A percentile compares a stretch with the other conserved stretches of the same genome.
phyloP scores from a whole-genome alignment of 2,113 vertebrate genomes.

The Trichechus manatus region DNA sequence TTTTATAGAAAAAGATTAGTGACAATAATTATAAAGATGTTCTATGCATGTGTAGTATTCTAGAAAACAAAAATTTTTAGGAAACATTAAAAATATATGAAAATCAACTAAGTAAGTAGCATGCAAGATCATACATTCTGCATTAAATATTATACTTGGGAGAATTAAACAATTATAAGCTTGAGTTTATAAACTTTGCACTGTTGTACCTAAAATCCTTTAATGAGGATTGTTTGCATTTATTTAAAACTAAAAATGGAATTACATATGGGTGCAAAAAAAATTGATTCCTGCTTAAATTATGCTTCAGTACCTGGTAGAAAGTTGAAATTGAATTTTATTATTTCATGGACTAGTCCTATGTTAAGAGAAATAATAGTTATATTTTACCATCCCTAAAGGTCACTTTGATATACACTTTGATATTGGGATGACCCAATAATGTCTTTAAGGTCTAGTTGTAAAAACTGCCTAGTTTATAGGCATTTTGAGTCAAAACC shows the following conservation, averaged over 20 bases:
- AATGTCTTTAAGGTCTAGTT: slow-evolving; percentile 33
- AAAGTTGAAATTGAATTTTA: slow-evolving; percentile 6
- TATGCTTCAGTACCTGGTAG: background rate
- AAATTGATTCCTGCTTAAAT: slow-evolving; percentile 43
- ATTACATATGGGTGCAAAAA: background rate
- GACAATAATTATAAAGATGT: slow-evolving; percentile 59
- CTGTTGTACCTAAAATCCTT: slow-evolving; percentile 50
- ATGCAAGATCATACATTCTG: slow-evolving; percentile 6
- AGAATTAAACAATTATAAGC: slow-evolving; percentile 43
- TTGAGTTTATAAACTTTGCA: slow-evolving; percentile 56
- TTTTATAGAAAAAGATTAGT: slow-evolving; percentile 75
- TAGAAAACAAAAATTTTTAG: slow-evolving; percentile 63
- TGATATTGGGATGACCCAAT: background rate
- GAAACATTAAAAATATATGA: slow-evolving; percentile 44
- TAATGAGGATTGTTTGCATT: background rate
- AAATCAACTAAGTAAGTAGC: slow-evolving; percentile 61
- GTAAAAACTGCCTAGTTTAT: slow-evolving; percentile 35
- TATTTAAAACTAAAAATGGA: slow-evolving; percentile 37
- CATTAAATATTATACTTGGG: slow-evolving; percentile 34
- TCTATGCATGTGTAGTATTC: slow-evolving; percentile 50
- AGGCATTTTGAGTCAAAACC: slow-evolving; percentile 50
- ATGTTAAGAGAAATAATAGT: slow-evolving; percentile 17
- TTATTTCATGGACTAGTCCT: background rate
- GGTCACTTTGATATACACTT: background rate
- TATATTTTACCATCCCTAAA: slow-evolving; percentile 13